Evolutionary conservation across 2,888 invertebrate species (phyloP).

Genomic region (Thereva unica): DNA sequence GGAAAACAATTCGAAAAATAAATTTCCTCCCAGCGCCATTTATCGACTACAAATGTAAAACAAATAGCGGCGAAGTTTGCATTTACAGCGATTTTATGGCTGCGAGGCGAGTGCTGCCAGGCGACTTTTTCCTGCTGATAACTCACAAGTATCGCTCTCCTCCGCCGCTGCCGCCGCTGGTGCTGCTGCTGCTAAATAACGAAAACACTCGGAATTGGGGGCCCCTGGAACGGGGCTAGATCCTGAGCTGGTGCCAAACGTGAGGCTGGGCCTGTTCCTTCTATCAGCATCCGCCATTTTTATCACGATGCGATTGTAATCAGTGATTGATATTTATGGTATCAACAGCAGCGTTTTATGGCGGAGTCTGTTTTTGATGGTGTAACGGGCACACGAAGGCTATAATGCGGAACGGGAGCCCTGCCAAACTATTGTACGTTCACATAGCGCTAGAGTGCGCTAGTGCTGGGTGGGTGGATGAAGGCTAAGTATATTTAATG

Average conservation of each 20-base stretch:
- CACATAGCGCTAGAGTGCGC: background rate
- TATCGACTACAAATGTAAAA: constrained; percentile 26
- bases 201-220: constrained; percentile 13
- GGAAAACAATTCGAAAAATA: constrained; percentile 27
- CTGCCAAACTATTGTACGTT: no score
- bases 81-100: constrained; percentile 32
- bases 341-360: constrained; percentile 7
- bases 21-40: constrained; percentile 24
- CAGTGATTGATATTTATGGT: constrained; percentile 32
- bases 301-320: constrained; percentile 14
- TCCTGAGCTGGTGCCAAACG: background rate
- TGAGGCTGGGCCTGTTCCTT: background rate
- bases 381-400: background rate
- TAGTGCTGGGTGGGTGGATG: background rate
- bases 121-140: constrained; percentile 15
- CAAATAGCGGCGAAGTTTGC: constrained; percentile 31
- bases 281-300: background rate
- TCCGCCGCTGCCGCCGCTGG: background rate
- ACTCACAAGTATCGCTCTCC: constrained; percentile 3
- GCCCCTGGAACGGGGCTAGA: background rate
- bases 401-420: no score
- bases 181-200: constrained; percentile 19
- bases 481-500: constrained; percentile 11
- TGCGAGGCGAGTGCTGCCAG: background rate
- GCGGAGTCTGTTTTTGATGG: constrained; percentile 26